These are phyloP conservation scores for Nyctereutes procyonoides DNA, from an alignment of 2,113 vertebrate genomes.

Conservation along the genomic window DNA sequence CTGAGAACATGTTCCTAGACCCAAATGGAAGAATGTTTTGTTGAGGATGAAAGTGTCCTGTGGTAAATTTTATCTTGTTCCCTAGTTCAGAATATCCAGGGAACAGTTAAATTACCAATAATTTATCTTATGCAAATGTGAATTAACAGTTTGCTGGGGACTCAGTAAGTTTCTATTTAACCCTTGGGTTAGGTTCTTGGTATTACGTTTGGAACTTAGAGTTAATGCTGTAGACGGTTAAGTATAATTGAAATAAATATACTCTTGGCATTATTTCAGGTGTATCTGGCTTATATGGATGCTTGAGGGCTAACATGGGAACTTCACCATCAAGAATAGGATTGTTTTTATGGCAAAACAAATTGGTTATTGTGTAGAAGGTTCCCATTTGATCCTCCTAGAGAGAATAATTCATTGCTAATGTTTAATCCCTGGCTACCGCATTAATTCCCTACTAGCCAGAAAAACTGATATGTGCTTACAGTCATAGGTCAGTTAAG, in stretches of 20 bases:
- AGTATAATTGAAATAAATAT: slow-evolving; percentile 28
- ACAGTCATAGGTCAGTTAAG: not conserved
- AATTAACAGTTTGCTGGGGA: slow-evolving; percentile 39
- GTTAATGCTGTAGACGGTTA: slow-evolving; percentile 49
- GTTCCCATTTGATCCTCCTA: slow-evolving; percentile 35
- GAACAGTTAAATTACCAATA: slow-evolving; percentile 13
- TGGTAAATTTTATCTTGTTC: slow-evolving; percentile 6
- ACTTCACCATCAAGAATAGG: not conserved
- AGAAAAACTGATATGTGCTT: slow-evolving; percentile 28
- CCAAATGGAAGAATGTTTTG: slow-evolving; percentile 24
- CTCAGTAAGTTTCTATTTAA: not conserved
- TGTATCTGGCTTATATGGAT: slow-evolving; percentile 32
- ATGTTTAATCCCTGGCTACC: not conserved
- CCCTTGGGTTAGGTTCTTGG: not conserved
- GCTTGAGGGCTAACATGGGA: slow-evolving; percentile 26
- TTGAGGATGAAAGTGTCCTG: not conserved
- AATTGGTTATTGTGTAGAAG: slow-evolving; percentile 41
- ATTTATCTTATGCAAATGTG: not conserved
- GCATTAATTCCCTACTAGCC: not conserved
- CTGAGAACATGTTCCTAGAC: not conserved
- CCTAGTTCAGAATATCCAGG: slow-evolving; percentile 34
- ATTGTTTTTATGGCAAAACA: slow-evolving; percentile 32
- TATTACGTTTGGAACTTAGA: slow-evolving; percentile 43
- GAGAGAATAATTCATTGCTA: slow-evolving; percentile 43
- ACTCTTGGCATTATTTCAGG: slow-evolving; percentile 33